Evolutionary conservation across 1,140 invertebrate species (phyloP), one percentile per base, ranked within the genome.

Genomic region (Zaprionus capensis): DNA sequence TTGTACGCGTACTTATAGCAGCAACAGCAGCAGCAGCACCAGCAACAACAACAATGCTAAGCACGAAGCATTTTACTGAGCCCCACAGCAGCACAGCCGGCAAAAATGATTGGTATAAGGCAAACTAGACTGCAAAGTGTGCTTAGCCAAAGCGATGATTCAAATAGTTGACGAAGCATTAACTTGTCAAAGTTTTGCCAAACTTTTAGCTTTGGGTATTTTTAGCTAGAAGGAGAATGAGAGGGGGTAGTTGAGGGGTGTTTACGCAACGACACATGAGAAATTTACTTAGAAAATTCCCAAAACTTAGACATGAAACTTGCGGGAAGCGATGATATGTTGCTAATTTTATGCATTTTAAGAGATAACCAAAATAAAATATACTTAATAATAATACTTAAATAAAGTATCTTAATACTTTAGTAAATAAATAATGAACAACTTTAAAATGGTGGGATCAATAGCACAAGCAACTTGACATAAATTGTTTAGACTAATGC

Each of bases 71-170:
- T 75, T 71, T 70, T 31, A 74, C 57, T 46, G 38, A 64, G 34
- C 36, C 36, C 11, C 58, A 31, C 24, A 56, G 46, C 20, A n/a
- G 1, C 41, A 69, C 71, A 69, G 57, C 58, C 67, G 51, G 17
- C 41, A 20, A 59, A 75, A 51, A 70, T 75, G 38, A 75, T 71
- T 64, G 41, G 67, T 71, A 75, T 36, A 70, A 58, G 36, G 5
- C 6, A 41, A 62, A 24, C 11, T 24, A 12, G 4, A 51, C 20
- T 51, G 11, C 20, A 51, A 51, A 51, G 46, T 51, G 20, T 51
- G 22, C 28, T 28, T 9, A 14, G 14, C 28, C 36, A 49, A 53
- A 51, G 56, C 22, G 55, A 72, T 57, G 56, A 31, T 49, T 41
- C 14, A 49, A 49, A 74, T 70, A 74, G 71, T 74, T 74, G 36